Evolutionary conservation across 2,888 invertebrate species (phyloP), one percentile per base, ranked within the genome.

Genomic region (Epirrhoe alternata): DNA sequence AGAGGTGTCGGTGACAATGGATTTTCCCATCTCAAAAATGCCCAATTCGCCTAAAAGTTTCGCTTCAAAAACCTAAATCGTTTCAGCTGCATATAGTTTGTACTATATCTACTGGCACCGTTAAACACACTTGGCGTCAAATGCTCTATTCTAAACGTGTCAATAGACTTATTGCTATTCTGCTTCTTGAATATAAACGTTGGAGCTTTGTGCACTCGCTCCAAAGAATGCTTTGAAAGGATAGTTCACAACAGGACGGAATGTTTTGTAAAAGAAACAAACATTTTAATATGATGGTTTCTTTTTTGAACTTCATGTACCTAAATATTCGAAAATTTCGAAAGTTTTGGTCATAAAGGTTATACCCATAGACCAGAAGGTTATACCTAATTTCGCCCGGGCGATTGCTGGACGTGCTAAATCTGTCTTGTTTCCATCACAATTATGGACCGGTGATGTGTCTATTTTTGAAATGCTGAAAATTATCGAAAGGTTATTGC

Each of bases 151-250:
- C 53, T 33, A 47, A 45, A 57, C 58, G 53, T 53, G 63, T 63
- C 51, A 56, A 57, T 61, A n/a, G 47, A 54, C 49, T 61, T 56
- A 60, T 60, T 60, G 52, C 52, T 30, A 52, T 30, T 60, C 45
- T 51, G 45, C 60, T 42, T 30, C 45, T 52, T 47, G 61, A 47
- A 61, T 61, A 31, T 45, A 54, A 61, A 47, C 42, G 47, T 12
- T 53, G 17, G 6, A 33, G 30, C 52, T 45, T 6, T 51, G 47
- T 6, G 47, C 16, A 47, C 50, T n/a, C 52, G 52, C 42, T 12
- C 12, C 14, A 59, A 16, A 42, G 42, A 52, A 38, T 16, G 31
- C 3, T 52, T 52, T 16, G 33, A 52, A 56, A 56, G 42, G 47
- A 45, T 30, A 45, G 24, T 16, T 56, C 45, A 30, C 50, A 50